Evolutionary conservation across 2,888 invertebrate genomes (phyloP).

Genomic region (Alitta virens): DNA sequence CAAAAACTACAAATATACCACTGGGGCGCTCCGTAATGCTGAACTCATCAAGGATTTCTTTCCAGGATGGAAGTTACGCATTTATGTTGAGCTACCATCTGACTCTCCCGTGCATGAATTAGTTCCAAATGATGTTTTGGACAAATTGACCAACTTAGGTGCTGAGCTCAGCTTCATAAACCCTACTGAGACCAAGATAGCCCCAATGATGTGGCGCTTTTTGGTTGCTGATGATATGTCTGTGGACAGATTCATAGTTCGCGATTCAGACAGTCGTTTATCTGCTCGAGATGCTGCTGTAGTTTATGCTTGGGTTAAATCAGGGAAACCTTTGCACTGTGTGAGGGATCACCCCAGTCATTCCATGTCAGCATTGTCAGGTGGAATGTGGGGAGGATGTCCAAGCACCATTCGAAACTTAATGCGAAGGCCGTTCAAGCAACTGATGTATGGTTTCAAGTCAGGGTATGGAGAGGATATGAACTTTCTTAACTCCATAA

Average conservation of each 20-base stretch:
- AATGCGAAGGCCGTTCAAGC: constrained; percentile 24
- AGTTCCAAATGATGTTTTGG: constrained; percentile 21
- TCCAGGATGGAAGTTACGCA: constrained; percentile 31
- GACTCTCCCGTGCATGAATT: constrained; percentile 10
- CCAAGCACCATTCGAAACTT: constrained; percentile 19
- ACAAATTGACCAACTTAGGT: constrained; percentile 18
- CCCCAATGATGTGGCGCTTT: constrained; percentile 36
- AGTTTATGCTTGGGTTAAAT: constrained; percentile 30
- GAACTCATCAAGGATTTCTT: constrained; percentile 26
- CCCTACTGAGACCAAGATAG: constrained; percentile 10
- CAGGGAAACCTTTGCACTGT: constrained; percentile 29
- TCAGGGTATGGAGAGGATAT: constrained; percentile 23
- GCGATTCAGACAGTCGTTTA: constrained; percentile 29
- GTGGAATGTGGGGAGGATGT: constrained; percentile 31
- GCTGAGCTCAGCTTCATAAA: constrained; percentile 26
- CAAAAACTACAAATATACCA: constrained; percentile 18
- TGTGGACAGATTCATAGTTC: constrained; percentile 30
- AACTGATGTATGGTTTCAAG: constrained; percentile 23
- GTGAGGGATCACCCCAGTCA: constrained; percentile 34
- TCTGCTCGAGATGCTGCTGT: constrained; percentile 28
- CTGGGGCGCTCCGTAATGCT: constrained; percentile 29
- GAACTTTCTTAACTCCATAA: constrained; percentile 24
- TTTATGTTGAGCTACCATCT: constrained; percentile 26
- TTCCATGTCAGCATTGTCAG: constrained; percentile 26
- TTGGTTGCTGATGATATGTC: constrained; percentile 30